Base-by-base conservation (phyloP, 2,888 invertebrate species). In the Epistrophella euchroma region DNA sequence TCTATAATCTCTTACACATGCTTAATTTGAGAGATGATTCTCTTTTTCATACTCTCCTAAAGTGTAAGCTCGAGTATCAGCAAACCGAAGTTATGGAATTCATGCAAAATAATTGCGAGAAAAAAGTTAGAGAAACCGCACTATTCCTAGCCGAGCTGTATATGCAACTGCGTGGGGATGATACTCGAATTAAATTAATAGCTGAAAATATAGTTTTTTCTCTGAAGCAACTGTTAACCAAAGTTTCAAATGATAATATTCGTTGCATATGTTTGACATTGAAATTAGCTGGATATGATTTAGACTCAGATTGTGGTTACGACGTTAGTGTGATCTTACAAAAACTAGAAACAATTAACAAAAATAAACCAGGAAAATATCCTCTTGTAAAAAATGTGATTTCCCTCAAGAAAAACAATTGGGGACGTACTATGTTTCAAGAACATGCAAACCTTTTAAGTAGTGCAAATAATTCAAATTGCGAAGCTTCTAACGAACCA, bases 81-180 rank as follows among this genome's bases (percentile, higher is more conserved):
- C 93, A 95, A 75, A 93, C 94, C 60, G 93, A 94, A 89, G 90
- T 94, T 15, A 90, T 91, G 55, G 90, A 92, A 62, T 93, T 92
- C 85, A 90, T 92, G 88, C 91, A 93, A 72, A 91, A 90, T 19
- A 90, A 95, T 85, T 90, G 91, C 17, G 89, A 91, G 45, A 88
- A 90, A 40, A 92, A 91, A 88, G 93, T 93, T 0, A 95, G 96
- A 77, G 97, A 97, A 45, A 95, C 97, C 87, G 95, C 97, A 35
- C 94, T 97, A 92, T 97, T 97, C 91, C 94, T 97, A 77, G 97
- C 97, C 35, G 97, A 98, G 93, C 93, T 98, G 52, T 97, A 97
- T 90, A 95, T 95, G 83, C 96, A 96, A 91, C 93, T 97, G 89
- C 95, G 96, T 43, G 92, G 91, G 70, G 92, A 92, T 73, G 92